Evolutionary conservation across 1,140 invertebrate genomes (phyloP).

Genomic region (Pachypsylla venusta): DNA sequence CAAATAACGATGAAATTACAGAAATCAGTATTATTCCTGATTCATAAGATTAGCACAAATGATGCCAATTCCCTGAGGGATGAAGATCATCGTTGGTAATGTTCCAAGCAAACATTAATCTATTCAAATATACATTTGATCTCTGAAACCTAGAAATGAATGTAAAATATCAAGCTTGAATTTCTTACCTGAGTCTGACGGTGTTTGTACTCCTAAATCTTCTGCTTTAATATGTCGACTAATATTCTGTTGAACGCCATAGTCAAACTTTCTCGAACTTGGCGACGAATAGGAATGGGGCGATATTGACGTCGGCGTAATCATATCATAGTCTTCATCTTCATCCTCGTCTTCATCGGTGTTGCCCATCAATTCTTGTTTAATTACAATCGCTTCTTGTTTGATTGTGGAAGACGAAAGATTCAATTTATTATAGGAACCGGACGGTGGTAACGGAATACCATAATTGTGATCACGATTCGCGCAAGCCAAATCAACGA

Average conservation of each 20-base stretch:
- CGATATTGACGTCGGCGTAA: not conserved
- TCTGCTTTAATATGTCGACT: conserved; percentile 36
- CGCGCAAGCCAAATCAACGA: conserved; percentile 9
- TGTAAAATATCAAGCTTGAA: no score
- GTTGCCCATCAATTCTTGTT: conserved; percentile 17
- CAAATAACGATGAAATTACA: no score
- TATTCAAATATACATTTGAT: no score
- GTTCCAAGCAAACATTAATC: no score
- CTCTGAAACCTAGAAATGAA: no score
- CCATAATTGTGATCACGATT: conserved; percentile 22
- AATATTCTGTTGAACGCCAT: conserved; percentile 22
- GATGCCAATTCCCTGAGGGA: no score
- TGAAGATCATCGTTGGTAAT: no score
- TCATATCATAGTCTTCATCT: not conserved
- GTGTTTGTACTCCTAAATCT: conserved; percentile 56
- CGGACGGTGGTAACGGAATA: conserved; percentile 23
- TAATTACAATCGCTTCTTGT: conserved; percentile 12
- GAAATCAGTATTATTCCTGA: no score
- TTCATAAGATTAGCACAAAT: no score
- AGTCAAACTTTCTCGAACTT: conserved; percentile 24
- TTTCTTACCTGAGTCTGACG: conserved; percentile 66
- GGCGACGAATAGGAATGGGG: conserved; percentile 22
- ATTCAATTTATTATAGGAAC: not conserved
- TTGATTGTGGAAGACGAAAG: conserved; percentile 14
- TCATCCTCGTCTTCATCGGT: conserved; percentile 18